Percentiles rank a stretch among this genome's conserved stretches.
Evolutionary conservation across 2,888 invertebrate species (phyloP).

Genomic region (Dolichopus griseipennis): DNA sequence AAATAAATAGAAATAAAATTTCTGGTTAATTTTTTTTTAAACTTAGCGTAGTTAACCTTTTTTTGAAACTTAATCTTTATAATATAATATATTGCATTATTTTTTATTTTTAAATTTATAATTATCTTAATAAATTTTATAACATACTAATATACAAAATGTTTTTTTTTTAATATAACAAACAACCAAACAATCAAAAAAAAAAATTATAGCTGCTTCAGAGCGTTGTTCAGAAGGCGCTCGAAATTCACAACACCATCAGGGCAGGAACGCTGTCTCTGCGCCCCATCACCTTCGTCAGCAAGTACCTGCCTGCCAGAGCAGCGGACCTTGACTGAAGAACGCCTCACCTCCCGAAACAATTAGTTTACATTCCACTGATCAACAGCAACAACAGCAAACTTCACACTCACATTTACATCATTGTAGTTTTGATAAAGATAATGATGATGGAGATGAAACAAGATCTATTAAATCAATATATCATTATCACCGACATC

Average conservation of each 20-base stretch:
- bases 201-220: slow-evolving; percentile 60
- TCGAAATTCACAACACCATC: slow-evolving; percentile 54
- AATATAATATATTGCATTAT: no score
- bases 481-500: slow-evolving; percentile 27
- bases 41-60: no score
- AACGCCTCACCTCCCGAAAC: slow-evolving; percentile 63
- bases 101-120: not conserved
- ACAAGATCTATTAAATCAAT: slow-evolving; percentile 24
- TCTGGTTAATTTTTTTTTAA: no score
- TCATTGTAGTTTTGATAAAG: slow-evolving; percentile 13
- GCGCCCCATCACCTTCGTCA: slow-evolving; percentile 50
- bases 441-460: slow-evolving; percentile 10
- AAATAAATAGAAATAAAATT: no score
- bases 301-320: slow-evolving; percentile 46
- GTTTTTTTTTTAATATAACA: not conserved
- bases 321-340: slow-evolving; percentile 48
- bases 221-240: slow-evolving; percentile 76
- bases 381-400: slow-evolving; percentile 23
- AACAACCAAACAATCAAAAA: not conserved
- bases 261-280: slow-evolving; percentile 53
- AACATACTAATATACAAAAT: not conserved
- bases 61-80: no score
- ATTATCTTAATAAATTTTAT: not conserved
- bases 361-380: slow-evolving; percentile 35
- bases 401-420: slow-evolving; percentile 23